A percentile compares a stretch with the other conserved stretches of the same genome.
phyloP scores from a whole-genome alignment of 2,113 vertebrate species.

The Scatophagus argus region DNA sequence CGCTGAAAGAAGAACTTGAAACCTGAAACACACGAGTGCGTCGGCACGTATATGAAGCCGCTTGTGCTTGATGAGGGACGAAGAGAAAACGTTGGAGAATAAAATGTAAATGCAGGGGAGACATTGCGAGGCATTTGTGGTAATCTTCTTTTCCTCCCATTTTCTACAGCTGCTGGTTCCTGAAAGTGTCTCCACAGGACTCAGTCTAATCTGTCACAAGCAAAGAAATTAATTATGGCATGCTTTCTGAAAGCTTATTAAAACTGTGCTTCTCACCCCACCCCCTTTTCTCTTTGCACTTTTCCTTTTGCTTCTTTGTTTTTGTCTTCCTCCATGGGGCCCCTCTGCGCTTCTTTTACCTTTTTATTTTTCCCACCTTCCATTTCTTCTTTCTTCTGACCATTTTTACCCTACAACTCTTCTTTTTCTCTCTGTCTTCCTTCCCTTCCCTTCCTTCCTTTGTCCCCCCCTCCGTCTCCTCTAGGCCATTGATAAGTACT shows the following conservation, averaged over 20 bases:
- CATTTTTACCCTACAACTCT: background rate
- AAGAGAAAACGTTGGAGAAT: background rate
- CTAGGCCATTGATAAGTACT: slow-evolving; percentile 97
- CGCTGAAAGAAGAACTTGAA: background rate
- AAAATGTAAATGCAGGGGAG: slow-evolving; percentile 33
- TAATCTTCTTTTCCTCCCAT: slow-evolving; percentile 47
- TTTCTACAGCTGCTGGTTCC: slow-evolving; percentile 31
- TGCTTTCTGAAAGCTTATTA: slow-evolving; percentile 68
- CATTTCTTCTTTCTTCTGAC: background rate
- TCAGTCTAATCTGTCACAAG: slow-evolving; percentile 69
- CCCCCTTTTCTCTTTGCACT: slow-evolving; percentile 15
- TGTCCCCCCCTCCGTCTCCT: slow-evolving; percentile 13
- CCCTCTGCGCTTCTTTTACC: background rate
- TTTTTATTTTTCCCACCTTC: background rate
- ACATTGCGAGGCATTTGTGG: slow-evolving; percentile 6
- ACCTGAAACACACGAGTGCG: background rate
- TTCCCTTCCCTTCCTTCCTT: background rate
- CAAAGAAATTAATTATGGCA: slow-evolving; percentile 69
- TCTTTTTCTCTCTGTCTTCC: background rate
- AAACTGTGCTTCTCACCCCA: slow-evolving; percentile 33
- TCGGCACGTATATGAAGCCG: slow-evolving; percentile 11
- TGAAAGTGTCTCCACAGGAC: slow-evolving; percentile 58
- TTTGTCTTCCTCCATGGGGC: background rate
- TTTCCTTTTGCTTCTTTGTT: slow-evolving; percentile 1
- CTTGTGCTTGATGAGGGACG: slow-evolving; percentile 4